Percentiles rank a stretch among this genome's conserved stretches.
These are phyloP conservation scores for Parnassius glacialis DNA, from an alignment of 2,888 invertebrate genomes.

Conservation along the genomic window DNA sequence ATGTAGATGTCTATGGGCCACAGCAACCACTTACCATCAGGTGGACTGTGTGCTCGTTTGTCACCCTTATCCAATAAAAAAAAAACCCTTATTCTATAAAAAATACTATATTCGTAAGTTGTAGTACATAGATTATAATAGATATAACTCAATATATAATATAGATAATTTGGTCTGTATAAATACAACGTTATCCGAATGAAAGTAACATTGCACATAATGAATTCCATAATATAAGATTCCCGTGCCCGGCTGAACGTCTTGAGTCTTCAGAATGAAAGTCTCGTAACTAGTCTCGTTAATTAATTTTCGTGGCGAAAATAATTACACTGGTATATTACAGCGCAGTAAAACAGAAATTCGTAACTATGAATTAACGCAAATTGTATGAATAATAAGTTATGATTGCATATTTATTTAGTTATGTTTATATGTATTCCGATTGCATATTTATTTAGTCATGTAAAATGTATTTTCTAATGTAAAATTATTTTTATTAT, in stretches of 20 bases:
- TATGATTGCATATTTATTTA: constrained; percentile 17
- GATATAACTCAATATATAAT: neutral
- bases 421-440: neutral
- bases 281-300: constrained; percentile 33
- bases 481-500: too few species aligned
- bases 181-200: constrained; percentile 59
- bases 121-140: too few species aligned
- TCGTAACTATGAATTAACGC: constrained; percentile 25
- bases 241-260: constrained; percentile 43
- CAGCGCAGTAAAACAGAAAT: constrained; percentile 24
- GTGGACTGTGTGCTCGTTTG: too few species aligned
- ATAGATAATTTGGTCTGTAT: neutral
- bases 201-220: constrained; percentile 70
- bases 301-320: constrained; percentile 40
- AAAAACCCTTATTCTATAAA: too few species aligned
- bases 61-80: too few species aligned
- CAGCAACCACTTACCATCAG: too few species aligned
- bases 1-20: too few species aligned
- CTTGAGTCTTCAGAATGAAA: constrained; percentile 34
- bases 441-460: constrained; percentile 16
- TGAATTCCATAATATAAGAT: constrained; percentile 51
- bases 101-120: too few species aligned
- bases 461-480: neutral
- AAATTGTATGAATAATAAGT: constrained; percentile 22
- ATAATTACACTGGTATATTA: constrained; percentile 33